Evolutionary conservation across 2,113 vertebrate species (phyloP).

Genomic region (Pelusios castaneus): DNA sequence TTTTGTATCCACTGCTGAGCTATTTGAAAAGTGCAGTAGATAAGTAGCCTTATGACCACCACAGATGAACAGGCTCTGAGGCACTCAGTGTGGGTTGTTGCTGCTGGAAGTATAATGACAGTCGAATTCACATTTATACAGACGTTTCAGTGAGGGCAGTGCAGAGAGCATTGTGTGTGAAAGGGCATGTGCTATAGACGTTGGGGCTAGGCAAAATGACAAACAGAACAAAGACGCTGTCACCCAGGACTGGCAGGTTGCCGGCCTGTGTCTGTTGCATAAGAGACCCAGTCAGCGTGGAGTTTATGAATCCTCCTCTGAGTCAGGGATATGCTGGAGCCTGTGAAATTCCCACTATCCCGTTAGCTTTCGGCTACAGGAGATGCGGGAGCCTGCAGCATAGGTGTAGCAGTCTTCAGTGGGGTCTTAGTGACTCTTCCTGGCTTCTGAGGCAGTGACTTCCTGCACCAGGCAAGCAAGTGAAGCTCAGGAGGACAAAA

Average conservation of each 20-base stretch:
- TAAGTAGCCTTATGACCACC: conserved; percentile 70
- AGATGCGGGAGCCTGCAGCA: fast-evolving
- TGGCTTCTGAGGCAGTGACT: not conserved
- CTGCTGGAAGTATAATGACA: conserved; percentile 54
- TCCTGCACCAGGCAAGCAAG: not conserved
- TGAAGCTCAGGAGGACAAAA: not conserved
- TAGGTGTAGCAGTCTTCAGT: not conserved
- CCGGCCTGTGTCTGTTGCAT: not conserved
- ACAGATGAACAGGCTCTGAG: conserved; percentile 66
- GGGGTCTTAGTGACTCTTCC: not conserved
- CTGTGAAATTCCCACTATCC: conserved; percentile 2
- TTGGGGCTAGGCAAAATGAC: conserved; percentile 22
- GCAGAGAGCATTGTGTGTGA: conserved; percentile 30
- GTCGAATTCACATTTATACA: conserved; percentile 63
- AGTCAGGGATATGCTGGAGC: not conserved
- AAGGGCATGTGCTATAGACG: conserved; percentile 16
- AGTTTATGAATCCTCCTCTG: conserved; percentile 6
- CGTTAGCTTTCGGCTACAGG: not conserved
- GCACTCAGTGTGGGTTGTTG: not conserved
- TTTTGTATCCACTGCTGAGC: conserved; percentile 53
- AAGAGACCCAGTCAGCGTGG: not conserved
- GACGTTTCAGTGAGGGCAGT: conserved; percentile 45
- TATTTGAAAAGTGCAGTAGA: conserved; percentile 72
- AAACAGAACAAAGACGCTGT: conserved; percentile 19
- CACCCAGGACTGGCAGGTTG: conserved; percentile 11